These are phyloP conservation scores for Anser brachyrhynchus DNA, from an alignment of 2,113 vertebrate species.

Conservation along the genomic window DNA sequence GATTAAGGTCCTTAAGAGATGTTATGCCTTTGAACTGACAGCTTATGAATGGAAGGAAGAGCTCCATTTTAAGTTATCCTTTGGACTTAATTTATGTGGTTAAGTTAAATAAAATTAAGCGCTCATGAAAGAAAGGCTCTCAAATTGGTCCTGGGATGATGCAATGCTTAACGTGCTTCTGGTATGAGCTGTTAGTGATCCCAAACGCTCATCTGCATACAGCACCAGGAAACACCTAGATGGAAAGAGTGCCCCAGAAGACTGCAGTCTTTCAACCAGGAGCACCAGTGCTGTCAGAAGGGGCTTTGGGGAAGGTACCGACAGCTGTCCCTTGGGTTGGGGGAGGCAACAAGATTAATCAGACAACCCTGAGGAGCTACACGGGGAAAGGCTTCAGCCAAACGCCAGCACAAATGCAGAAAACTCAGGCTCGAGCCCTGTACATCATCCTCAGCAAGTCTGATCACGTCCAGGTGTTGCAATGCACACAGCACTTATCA, in stretches of 20 bases:
- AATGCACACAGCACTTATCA: neutral
- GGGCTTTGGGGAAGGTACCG: neutral
- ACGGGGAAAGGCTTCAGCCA: neutral
- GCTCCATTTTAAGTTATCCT: neutral
- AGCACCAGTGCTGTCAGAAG: neutral
- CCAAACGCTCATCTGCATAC: neutral
- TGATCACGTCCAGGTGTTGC: neutral
- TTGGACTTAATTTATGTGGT: neutral
- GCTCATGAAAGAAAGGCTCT: neutral
- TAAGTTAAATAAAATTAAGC: neutral
- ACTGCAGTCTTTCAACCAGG: neutral
- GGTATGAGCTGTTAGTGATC: neutral
- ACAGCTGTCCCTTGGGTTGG: fast-evolving
- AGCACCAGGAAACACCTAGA: neutral
- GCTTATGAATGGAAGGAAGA: neutral
- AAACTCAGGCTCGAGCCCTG: neutral
- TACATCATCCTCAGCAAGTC: neutral
- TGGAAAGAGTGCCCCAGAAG: neutral
- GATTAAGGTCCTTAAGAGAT: neutral
- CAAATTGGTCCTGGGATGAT: neutral
- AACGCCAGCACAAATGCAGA: neutral
- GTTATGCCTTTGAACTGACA: neutral
- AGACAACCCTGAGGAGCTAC: neutral
- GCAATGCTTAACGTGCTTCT: neutral
- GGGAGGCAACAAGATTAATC: neutral